A percentile compares a stretch with the other conserved stretches of the same genome.
phyloP scores from a whole-genome alignment of 2,113 vertebrate genomes.

The Vireo altiloquus region DNA sequence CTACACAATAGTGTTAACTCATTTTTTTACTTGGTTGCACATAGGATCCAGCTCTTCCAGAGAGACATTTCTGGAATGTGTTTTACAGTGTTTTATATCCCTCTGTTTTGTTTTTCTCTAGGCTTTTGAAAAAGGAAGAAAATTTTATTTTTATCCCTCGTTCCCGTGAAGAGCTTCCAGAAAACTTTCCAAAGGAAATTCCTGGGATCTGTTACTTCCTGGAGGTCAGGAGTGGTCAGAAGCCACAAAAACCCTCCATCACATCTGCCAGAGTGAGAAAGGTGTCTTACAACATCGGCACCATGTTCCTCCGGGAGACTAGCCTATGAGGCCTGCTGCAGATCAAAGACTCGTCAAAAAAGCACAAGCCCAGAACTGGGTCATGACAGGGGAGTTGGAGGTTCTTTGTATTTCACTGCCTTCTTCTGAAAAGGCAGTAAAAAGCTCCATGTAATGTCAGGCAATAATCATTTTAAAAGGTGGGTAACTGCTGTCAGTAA shows the following conservation, averaged over 20 bases:
- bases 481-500: constrained; percentile 59
- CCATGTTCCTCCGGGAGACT: constrained; percentile 98
- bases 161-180: constrained; percentile 94
- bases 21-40: neutral
- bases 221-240: constrained; percentile 88
- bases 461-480: constrained; percentile 76
- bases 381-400: constrained; percentile 47
- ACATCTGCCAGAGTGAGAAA: constrained; percentile 90
- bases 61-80: neutral
- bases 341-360: constrained; percentile 75
- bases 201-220: constrained; percentile 97
- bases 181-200: constrained; percentile 98
- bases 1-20: fast-evolving
- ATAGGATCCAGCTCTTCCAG: neutral
- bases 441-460: constrained; percentile 71
- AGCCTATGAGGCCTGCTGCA: constrained; percentile 85
- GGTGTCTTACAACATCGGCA: constrained; percentile 97
- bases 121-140: constrained; percentile 92
- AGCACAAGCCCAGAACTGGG: constrained; percentile 78
- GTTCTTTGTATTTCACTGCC: constrained; percentile 62
- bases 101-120: constrained; percentile 34
- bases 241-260: constrained; percentile 81
- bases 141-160: constrained; percentile 92
- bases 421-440: constrained; percentile 49
- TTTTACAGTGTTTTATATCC: neutral